Evolutionary conservation across 2,113 vertebrate genomes (phyloP).

Genomic region (Chroicocephalus ridibundus): DNA sequence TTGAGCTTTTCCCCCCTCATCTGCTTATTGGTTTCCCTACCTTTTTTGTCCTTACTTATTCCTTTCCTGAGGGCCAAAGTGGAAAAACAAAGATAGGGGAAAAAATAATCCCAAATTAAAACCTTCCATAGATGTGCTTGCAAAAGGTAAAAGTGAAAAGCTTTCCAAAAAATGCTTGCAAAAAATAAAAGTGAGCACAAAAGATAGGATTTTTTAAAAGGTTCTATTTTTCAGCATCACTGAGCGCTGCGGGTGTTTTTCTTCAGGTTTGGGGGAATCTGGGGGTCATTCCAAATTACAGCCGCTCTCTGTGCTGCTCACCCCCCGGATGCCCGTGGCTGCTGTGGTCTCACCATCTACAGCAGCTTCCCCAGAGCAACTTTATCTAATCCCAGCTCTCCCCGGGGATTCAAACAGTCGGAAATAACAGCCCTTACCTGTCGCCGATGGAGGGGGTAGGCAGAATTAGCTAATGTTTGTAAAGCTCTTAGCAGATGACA

Average conservation of each 20-base stretch:
- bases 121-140: background rate
- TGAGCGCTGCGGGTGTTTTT: background rate
- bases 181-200: background rate
- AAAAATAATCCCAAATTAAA: background rate
- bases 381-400: background rate
- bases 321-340: accelerated
- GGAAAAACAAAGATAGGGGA: background rate
- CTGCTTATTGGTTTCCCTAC: background rate
- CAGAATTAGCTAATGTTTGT: conserved; percentile 52
- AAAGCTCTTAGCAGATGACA: conserved; percentile 65
- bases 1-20: accelerated
- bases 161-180: background rate
- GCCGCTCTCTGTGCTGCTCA: background rate
- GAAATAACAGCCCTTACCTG: conserved; percentile 29
- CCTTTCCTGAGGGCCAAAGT: background rate
- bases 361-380: background rate
- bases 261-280: background rate
- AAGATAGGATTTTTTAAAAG: background rate
- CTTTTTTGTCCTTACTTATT: background rate
- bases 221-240: background rate
- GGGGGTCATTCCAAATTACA: background rate
- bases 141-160: background rate
- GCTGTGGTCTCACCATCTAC: background rate
- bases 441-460: background rate
- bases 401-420: background rate